Conservation (phyloP, 2,888 invertebrate genomes). For the Erpobdella octoculata region DNA sequence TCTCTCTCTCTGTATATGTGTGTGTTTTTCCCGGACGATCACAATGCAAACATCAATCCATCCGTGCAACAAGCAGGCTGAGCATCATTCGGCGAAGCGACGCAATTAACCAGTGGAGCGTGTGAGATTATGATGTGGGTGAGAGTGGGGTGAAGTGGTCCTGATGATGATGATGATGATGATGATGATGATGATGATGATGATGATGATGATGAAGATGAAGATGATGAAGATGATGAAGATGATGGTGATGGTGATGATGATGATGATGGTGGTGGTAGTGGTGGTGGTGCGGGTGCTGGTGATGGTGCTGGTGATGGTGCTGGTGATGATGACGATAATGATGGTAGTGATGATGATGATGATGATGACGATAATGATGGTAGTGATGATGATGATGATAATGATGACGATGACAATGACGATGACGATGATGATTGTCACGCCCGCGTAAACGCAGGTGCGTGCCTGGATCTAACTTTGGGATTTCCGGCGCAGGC, state of each 20-base stretch:
- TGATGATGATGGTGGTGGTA: conserved; percentile 3
- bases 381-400: conserved; percentile 11
- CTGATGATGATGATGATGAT: conserved; percentile 25
- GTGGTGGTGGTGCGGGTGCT: background rate
- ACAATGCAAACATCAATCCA: too few relatives aligned
- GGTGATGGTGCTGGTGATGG: conserved; percentile 3
- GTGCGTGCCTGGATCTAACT: too few relatives aligned
- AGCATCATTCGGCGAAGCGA: too few relatives aligned
- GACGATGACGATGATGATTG: conserved; percentile 11
- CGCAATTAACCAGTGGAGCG: too few relatives aligned
- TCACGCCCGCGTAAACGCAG: background rate
- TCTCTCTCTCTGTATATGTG: too few relatives aligned
- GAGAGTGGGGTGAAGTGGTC: too few relatives aligned
- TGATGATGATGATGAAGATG: conserved; percentile 22
- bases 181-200: conserved; percentile 22
- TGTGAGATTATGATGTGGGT: too few relatives aligned
- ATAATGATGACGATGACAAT: conserved; percentile 15
- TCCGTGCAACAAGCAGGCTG: too few relatives aligned
- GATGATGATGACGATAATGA: conserved; percentile 8
- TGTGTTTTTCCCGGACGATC: too few relatives aligned
- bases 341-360: background rate
- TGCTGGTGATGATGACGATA: conserved; percentile 6
- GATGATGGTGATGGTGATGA: background rate
- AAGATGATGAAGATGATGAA: conserved; percentile 13
- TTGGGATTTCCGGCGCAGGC: too few relatives aligned